These are phyloP conservation scores for Drosophila sechellia DNA, from an alignment of 1,140 invertebrate species.

Conservation along the genomic window DNA sequence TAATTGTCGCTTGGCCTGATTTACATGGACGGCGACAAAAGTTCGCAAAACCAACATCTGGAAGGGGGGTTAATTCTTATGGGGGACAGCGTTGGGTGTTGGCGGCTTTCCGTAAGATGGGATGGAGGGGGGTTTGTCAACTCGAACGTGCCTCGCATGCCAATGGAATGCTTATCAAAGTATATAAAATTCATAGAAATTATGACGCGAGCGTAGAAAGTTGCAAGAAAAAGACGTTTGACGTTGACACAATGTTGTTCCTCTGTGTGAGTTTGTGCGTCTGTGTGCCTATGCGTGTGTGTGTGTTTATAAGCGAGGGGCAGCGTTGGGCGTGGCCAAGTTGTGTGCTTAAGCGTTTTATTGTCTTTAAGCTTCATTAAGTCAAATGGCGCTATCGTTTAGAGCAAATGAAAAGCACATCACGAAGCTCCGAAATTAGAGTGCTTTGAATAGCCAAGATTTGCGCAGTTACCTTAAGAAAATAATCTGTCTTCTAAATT, in stretches of 20 bases:
- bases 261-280: neutral
- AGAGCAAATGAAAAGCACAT: constrained; percentile 37
- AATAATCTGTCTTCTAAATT: neutral
- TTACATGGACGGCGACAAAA: constrained; percentile 68
- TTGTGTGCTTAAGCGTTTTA: constrained; percentile 79
- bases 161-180: constrained; percentile 78
- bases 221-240: constrained; percentile 54
- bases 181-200: constrained; percentile 82
- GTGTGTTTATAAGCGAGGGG: neutral
- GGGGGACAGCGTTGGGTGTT: neutral
- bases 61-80: neutral
- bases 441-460: neutral
- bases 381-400: constrained; percentile 77
- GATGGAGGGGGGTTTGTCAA: neutral
- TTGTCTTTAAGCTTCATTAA: constrained; percentile 83
- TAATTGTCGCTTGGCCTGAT: constrained; percentile 73
- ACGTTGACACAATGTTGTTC: constrained; percentile 55
- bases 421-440: constrained; percentile 22
- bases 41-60: constrained; percentile 64
- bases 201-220: constrained; percentile 69
- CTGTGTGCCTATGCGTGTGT: neutral
- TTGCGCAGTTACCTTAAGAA: neutral
- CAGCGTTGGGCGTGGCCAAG: constrained; percentile 14
- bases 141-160: constrained; percentile 75
- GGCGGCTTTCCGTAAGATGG: too few species aligned